Evolutionary conservation across 2,113 vertebrate species (phyloP), one percentile per base, ranked within the genome.

Genomic region (Thinocorus orbignyianus): DNA sequence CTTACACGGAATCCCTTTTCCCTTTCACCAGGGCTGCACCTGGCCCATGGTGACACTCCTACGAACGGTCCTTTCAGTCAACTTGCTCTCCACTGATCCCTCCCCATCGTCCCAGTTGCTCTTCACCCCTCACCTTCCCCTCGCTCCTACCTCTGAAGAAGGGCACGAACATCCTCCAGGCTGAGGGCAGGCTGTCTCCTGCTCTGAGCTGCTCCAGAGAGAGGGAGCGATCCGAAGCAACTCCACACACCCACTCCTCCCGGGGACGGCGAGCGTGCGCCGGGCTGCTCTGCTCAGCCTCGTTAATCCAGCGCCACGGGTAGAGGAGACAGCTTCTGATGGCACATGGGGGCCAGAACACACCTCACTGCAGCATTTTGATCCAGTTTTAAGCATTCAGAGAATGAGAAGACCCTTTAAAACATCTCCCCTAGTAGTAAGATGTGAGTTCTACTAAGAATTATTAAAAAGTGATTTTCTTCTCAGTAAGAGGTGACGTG

Each of bases 181-280:
- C 74, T 41, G 19, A 57, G 13, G 13, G 23, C 31, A 16, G 33
- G 24, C 48, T 49, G 10, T 6, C 68, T 23, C 28, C 30, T 39
- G 26, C 33, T 78, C 61, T 7, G 17, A 55, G 46, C 13, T 1
- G 3, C 60, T 33, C 28, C 28, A 19, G 5, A 31, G 44, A n/a
- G 23, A 48, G 11, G 30, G 58, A 77, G 31, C 1, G 2, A 33
- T 54, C 35, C 28, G 9, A 58, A 84, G 44, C 68, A 81, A 24
- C 31, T 8, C 23, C 41, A 7, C 28, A 39, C 10, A 8, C 28
- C 30, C 7, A 4, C 35, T 66, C 19, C 33, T 57, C 28, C 31
- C 1, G 0, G 60, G 39, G 13, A 26, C 0, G 2, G 33, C 2
- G 1, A 61, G 35, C 78, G 28, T 1, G 1, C 0, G 3, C n/a